Percentiles rank a stretch among this genome's conserved stretches.
phyloP scores from a whole-genome alignment of 2,888 invertebrate species.

The Portevinia maculata region DNA sequence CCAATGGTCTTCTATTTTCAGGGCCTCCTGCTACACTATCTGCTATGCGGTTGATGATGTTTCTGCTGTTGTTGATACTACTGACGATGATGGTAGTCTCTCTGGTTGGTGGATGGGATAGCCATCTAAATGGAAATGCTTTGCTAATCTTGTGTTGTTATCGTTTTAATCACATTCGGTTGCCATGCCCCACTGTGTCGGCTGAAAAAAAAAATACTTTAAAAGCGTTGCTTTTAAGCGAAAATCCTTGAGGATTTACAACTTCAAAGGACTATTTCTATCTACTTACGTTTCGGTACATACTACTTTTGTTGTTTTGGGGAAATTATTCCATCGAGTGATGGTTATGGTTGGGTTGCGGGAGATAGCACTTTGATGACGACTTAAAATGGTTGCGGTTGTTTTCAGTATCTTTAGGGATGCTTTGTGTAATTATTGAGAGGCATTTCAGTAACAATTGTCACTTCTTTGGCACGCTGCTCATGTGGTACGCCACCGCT shows the following conservation, averaged over 20 bases:
- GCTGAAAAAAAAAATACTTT: slow-evolving; percentile 45
- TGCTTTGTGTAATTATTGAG: slow-evolving; percentile 82
- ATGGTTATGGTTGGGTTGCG: not conserved
- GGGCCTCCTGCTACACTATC: slow-evolving; percentile 12
- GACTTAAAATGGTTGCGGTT: slow-evolving; percentile 25
- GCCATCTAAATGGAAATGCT: slow-evolving; percentile 62
- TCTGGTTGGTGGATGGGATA: slow-evolving; percentile 25
- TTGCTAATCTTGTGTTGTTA: slow-evolving; percentile 62
- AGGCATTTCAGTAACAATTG: slow-evolving; percentile 81
- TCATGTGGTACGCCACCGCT: slow-evolving; percentile 80
- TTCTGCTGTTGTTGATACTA: slow-evolving; percentile 4
- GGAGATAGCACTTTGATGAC: not conserved
- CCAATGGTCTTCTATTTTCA: slow-evolving; percentile 35
- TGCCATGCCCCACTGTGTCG: slow-evolving; percentile 25
- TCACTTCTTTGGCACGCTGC: slow-evolving; percentile 80
- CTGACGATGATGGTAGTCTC: slow-evolving; percentile 34
- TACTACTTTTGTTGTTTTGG: not conserved
- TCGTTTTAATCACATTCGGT: slow-evolving; percentile 64
- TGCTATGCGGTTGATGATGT: not conserved
- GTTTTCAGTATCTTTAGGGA: slow-evolving; percentile 78
- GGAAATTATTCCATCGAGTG: too few relatives aligned
- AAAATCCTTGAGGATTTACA: slow-evolving; percentile 44
- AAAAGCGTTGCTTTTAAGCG: slow-evolving; percentile 39
- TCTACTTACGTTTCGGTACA: slow-evolving; percentile 39
- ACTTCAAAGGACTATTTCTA: not conserved